Conservation (phyloP, 2,888 invertebrate genomes). For the Antheraea assamensis region DNA sequence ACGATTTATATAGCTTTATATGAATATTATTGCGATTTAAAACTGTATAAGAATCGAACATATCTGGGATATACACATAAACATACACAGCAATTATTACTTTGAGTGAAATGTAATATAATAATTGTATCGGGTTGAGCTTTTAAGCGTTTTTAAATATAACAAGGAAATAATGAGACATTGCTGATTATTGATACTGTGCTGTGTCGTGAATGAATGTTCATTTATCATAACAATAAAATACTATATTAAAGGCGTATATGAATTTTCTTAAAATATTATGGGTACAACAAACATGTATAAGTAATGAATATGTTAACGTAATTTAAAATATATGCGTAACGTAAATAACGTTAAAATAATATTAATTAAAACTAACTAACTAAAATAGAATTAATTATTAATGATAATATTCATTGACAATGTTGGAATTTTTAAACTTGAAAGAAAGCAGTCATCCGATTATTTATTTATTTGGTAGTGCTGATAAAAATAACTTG, state of each 20-base stretch:
- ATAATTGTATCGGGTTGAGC: neutral
- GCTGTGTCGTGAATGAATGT: neutral
- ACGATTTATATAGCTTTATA: constrained; percentile 22
- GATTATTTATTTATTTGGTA: neutral
- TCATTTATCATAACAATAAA: neutral
- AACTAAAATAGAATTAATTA: neutral
- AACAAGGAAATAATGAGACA: neutral
- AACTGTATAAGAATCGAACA: constrained; percentile 18
- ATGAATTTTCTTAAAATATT: neutral
- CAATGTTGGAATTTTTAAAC: neutral
- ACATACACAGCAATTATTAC: neutral
- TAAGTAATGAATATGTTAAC: neutral
- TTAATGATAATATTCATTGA: neutral
- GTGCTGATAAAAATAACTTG: neutral
- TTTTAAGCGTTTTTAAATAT: neutral
- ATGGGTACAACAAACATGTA: neutral
- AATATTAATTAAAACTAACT: no score
- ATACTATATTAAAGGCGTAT: neutral
- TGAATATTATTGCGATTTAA: constrained; percentile 14
- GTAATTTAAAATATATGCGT: neutral
- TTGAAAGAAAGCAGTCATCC: neutral
- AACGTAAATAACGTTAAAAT: neutral
- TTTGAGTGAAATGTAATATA: constrained; percentile 5
- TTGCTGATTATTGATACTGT: neutral
- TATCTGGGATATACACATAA: constrained; percentile 18